Evolutionary conservation across 2,113 vertebrate species (phyloP), one percentile per base, ranked within the genome.

Genomic region (Scopus umbretta): DNA sequence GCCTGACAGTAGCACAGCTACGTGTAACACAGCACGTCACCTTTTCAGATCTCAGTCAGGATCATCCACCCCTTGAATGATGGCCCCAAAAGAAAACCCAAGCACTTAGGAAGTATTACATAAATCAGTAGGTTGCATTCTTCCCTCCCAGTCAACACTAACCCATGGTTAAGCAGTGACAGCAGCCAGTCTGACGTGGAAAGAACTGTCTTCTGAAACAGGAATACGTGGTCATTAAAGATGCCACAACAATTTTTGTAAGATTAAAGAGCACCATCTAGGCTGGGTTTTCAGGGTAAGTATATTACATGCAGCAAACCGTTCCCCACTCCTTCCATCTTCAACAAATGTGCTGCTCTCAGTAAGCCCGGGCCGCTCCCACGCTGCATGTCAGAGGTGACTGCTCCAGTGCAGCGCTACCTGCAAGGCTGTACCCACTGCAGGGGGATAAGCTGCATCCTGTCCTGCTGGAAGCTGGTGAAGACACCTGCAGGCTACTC

Each of bases 371-470:
- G 45, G 71, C 21, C 74, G 80, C 65, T 30, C 40, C 55, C 8
- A 8, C 14, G 8, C 52, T 11, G 25, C 23, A 0, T 3, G 26
- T 5, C 27, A 8, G 58, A 11, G 66, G 25, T 3, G 68, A 8
- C 3, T 1, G 22, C 49, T 16, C 47, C 47, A 8, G 50, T 0
- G 23, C 70, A 8, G 8, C 13, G 73, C 29, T 21, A 3, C 74
- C 70, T 18, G 75, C 7, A 15, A 66, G 49, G 66, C 72, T 58
- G 36, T 5, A 27, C 8, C 21, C 32, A 4, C 4, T 16, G 43
- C 70, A 7, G 11, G 2, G n/a, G 14, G 30, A 55, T 11, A 5
- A 16, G 25, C 40, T 18, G 9, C 58, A 32, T 11, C 20, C 68
- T 8, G n/a, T 16, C 68, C 73, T 30, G 36, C 52, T 27, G 65